Percentiles rank a stretch among this genome's conserved stretches.
phyloP scores from a whole-genome alignment of 2,113 vertebrate genomes.

The Macrotus californicus region DNA sequence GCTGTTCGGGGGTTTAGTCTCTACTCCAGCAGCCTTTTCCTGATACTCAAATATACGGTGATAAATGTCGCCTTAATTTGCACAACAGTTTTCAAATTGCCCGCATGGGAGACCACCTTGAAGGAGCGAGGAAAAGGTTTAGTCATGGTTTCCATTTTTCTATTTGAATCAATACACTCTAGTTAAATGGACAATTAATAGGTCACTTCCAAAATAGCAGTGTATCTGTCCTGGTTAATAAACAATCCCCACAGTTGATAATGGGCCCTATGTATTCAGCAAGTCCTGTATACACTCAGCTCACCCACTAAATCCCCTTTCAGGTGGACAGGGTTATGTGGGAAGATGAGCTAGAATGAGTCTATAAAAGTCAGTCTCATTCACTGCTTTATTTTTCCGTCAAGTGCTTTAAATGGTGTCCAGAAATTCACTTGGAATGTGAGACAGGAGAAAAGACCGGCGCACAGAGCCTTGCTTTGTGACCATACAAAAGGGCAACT shows the following conservation, averaged over 20 bases:
- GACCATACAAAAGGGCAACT: constrained; percentile 85
- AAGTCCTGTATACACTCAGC: constrained; percentile 85
- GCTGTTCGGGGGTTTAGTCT: constrained; percentile 43
- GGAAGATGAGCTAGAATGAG: constrained; percentile 98
- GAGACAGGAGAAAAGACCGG: constrained; percentile 90
- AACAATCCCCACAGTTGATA: constrained; percentile 83
- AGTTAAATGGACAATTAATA: constrained; percentile 98
- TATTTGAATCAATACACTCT: constrained; percentile 89
- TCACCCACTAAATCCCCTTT: constrained; percentile 91
- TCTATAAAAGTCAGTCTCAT: constrained; percentile 99
- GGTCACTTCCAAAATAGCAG: constrained; percentile 89
- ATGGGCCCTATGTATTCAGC: constrained; percentile 82
- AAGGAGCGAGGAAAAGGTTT: constrained; percentile 92
- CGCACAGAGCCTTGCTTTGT: constrained; percentile 84
- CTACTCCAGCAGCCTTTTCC: constrained; percentile 43
- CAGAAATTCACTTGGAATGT: constrained; percentile 88
- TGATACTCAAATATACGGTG: constrained; percentile 75
- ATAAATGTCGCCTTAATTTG: constrained; percentile 91
- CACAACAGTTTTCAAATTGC: constrained; percentile 86
- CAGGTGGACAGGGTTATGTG: constrained; percentile 92
- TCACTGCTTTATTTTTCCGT: constrained; percentile 95
- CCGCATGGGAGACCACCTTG: constrained; percentile 85
- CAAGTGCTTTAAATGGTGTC: constrained; percentile 87
- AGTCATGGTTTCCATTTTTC: constrained; percentile 92
- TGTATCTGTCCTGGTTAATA: constrained; percentile 84